These are phyloP conservation scores for Potorous gilbertii DNA, from an alignment of 2,797 vertebrate species.

Conservation along the genomic window DNA sequence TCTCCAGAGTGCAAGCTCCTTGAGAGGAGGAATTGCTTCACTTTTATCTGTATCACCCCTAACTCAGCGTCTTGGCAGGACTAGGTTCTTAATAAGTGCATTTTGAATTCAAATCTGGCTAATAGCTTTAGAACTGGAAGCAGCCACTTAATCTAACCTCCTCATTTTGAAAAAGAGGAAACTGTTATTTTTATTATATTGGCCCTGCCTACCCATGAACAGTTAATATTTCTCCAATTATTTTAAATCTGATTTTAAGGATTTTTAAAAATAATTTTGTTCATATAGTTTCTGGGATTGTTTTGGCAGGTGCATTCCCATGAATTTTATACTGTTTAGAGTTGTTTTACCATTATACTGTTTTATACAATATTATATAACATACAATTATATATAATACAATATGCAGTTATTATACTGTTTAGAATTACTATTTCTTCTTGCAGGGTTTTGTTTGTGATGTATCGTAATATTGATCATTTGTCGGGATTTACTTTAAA, in stretches of 20 bases:
- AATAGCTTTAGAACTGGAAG: background rate
- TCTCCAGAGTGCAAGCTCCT: background rate
- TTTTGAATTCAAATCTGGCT: background rate
- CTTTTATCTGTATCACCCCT: background rate
- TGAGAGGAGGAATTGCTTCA: background rate
- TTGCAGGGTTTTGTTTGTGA: background rate
- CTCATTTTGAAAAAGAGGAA: background rate
- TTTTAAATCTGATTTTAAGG: background rate
- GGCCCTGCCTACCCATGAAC: background rate
- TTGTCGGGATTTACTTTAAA: background rate
- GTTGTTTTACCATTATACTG: background rate
- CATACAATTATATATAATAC: too few species aligned
- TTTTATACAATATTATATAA: too few species aligned
- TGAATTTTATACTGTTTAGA: background rate
- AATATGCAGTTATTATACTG: background rate
- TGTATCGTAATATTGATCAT: background rate
- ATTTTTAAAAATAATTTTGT: too few species aligned
- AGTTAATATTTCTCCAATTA: background rate
- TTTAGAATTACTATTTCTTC: background rate
- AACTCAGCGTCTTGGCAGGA: too few species aligned
- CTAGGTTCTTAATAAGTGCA: too few species aligned
- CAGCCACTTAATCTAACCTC: background rate
- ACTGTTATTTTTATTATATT: background rate
- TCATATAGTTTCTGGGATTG: background rate
- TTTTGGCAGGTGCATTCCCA: background rate